A percentile compares a stretch with the other conserved stretches of the same genome.
These are phyloP conservation scores for Apeltes quadracus DNA, from an alignment of 2,113 vertebrate species.

Conservation along the genomic window DNA sequence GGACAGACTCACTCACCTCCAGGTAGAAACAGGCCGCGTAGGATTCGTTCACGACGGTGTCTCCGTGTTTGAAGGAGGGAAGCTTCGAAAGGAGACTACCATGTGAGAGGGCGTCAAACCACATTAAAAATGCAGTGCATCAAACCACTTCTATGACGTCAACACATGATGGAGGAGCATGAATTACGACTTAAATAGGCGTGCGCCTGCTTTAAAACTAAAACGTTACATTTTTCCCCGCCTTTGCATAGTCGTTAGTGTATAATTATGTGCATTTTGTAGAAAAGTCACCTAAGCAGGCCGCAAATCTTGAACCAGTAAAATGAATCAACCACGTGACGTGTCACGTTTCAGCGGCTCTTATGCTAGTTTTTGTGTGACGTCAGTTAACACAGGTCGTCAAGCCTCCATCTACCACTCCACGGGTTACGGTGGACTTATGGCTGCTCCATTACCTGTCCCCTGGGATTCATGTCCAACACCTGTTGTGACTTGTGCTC, in stretches of 20 bases:
- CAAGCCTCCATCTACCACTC: neutral
- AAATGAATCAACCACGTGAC: too few species aligned
- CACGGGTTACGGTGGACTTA: neutral
- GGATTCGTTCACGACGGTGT: constrained; percentile 77
- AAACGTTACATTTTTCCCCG: neutral
- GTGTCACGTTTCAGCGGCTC: too few species aligned
- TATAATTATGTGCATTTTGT: neutral
- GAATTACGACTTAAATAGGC: neutral
- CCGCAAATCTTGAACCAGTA: accelerated
- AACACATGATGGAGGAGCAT: neutral
- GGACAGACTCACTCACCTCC: constrained; percentile 68
- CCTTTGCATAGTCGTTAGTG: neutral
- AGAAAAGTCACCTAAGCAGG: neutral
- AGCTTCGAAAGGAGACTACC: constrained; percentile 56
- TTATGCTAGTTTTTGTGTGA: too few species aligned
- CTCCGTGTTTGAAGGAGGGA: constrained; percentile 77
- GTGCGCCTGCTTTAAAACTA: neutral
- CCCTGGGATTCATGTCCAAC: constrained; percentile 76
- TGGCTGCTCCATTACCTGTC: constrained; percentile 62
- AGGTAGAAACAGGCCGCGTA: constrained; percentile 79
- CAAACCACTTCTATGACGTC: too few species aligned
- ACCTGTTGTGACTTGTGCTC: constrained; percentile 79
- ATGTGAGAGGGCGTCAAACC: neutral
- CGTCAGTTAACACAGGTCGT: neutral
- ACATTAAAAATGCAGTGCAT: too few species aligned